Conservation (phyloP, 2,113 vertebrate species). For the Sisor rabdophorus region DNA sequence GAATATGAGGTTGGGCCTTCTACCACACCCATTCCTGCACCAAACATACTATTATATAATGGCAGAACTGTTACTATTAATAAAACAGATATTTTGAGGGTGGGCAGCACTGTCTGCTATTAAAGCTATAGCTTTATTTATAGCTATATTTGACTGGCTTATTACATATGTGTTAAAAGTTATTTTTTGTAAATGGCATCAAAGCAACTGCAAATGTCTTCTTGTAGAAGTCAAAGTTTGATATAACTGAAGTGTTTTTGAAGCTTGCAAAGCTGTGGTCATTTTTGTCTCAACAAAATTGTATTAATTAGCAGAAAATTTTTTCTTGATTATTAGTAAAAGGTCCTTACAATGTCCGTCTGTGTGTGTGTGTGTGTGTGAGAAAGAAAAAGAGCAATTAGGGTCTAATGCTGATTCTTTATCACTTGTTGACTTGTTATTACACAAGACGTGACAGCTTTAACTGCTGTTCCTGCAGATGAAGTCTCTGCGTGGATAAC, state of each 20-base stretch:
- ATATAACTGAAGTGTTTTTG: neutral
- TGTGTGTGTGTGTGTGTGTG: neutral
- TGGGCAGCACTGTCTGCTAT: too few relatives aligned
- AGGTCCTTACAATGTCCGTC: too few relatives aligned
- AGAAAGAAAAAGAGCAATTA: neutral
- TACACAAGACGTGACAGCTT: conserved; percentile 6
- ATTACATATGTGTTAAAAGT: neutral
- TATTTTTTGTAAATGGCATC: neutral
- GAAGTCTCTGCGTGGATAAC: conserved; percentile 49
- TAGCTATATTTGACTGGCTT: neutral
- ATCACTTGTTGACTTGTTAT: neutral
- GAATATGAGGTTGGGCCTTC: too few relatives aligned
- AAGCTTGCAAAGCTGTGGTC: neutral
- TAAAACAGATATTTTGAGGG: too few relatives aligned
- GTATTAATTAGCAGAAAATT: too few relatives aligned
- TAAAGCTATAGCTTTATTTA: neutral
- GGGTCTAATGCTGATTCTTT: neutral
- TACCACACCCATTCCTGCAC: too few relatives aligned
- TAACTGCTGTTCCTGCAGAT: conserved; percentile 29
- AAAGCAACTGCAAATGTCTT: neutral
- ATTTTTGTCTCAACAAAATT: neutral
- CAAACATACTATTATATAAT: too few relatives aligned
- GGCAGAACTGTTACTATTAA: too few relatives aligned
- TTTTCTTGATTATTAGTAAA: too few relatives aligned
- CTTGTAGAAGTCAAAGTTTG: too few relatives aligned